Conservation (phyloP, 92 coral and sea anemone genomes). For the Siderastrea siderea region DNA sequence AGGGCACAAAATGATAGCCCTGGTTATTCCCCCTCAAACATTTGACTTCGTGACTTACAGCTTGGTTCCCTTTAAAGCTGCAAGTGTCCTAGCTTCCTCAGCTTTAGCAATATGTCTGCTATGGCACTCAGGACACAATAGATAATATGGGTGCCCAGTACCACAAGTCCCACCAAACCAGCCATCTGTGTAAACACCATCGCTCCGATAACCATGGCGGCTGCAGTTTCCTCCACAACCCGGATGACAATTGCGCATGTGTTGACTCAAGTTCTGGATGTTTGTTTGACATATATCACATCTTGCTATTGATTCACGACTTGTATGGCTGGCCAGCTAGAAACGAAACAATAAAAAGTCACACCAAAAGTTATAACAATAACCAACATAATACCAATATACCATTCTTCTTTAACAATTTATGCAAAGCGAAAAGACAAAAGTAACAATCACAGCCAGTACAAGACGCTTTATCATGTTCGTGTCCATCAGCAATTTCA, state of each 20-base stretch:
- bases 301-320: constrained; percentile 57
- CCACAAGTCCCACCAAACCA: constrained; percentile 98
- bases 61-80: constrained; percentile 83
- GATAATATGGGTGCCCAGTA: constrained; percentile 87
- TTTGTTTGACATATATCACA: constrained; percentile 87
- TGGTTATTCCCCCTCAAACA: no score
- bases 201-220: constrained; percentile 96
- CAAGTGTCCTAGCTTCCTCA: constrained; percentile 81
- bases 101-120: constrained; percentile 87
- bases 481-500: no score
- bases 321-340: constrained; percentile 76
- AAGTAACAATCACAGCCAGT: no score
- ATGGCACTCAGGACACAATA: constrained; percentile 87
- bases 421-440: no score
- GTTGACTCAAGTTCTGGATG: constrained; percentile 81
- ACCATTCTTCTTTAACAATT: no score
- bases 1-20: no score
- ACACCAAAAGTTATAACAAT: background rate
- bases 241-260: constrained; percentile 89
- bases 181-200: constrained; percentile 89
- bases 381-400: no score
- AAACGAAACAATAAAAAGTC: background rate
- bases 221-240: constrained; percentile 96
- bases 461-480: no score
- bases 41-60: constrained; percentile 58